Base-by-base conservation (phyloP, 2,113 vertebrate species). In the Psephotus haematonotus region DNA sequence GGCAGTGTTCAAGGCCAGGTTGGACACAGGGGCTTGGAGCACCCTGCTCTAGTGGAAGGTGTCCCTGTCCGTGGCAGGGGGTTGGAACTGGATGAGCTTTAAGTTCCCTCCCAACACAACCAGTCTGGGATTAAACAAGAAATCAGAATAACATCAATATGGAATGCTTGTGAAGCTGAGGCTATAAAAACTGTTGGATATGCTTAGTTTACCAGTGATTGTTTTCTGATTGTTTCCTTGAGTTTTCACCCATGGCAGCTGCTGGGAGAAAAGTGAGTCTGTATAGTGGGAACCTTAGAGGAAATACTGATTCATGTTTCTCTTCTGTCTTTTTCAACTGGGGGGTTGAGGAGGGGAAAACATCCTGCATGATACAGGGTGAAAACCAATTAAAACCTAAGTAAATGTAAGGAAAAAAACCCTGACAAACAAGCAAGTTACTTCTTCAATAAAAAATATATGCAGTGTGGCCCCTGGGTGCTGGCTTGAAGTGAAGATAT, bases 401-500 rank as follows among this genome's bases (percentile, higher is more conserved):
- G 93, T 71, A 94, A 92, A 53, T 2, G 5, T 27, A 53, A 78
- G 37, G 41, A 86, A 81, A 65, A 82, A 39, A 28, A 18, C 4
- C 23, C 11, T 67, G 52, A 35, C 10, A 10, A 27, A 91, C 92
- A 80, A 64, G 53, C 71, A 93, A 55, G 88, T 68, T 95, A 50
- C 91, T 80, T 96, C 91, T 95, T 96, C 93, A 95, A 92, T 94
- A 90, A 88, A 86, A 96, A 88, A 79, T 57, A 44, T 2, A 35
- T 72, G 79, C 28, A 95, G 85, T 47, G 83, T 65, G 94, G 95
- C 83, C 95, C 97, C 83, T 93, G 92, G 81, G 96, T 96, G 95
- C 80, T 90, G 95, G 90, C 91, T 98, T 96, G 93, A 96, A 75
- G 49, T 92, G 97, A 96, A 88, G 97, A 94, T 96, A 95, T 92